Evolutionary conservation across 2,113 vertebrate genomes (phyloP).

Genomic region (Struthio camelus): DNA sequence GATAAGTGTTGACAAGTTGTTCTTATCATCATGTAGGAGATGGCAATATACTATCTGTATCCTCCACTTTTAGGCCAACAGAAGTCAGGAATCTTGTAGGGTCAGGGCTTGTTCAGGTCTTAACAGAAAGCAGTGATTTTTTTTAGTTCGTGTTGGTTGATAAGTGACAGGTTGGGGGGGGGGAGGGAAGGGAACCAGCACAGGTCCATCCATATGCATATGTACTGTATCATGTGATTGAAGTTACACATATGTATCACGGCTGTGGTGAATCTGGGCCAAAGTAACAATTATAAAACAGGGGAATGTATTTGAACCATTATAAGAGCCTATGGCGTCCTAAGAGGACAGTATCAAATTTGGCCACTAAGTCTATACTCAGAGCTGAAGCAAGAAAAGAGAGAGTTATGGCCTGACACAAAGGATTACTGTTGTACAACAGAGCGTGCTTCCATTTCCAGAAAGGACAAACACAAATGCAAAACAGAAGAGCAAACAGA

Average conservation of each 20-base stretch:
- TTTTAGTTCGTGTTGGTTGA: neutral
- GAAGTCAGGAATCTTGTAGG: neutral
- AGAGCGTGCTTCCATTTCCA: neutral
- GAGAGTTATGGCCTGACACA: neutral
- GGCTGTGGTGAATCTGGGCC: neutral
- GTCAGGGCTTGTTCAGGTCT: neutral
- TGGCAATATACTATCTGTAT: neutral
- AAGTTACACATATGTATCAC: neutral
- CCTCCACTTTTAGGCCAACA: neutral
- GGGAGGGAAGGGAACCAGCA: neutral
- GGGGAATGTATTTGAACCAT: neutral
- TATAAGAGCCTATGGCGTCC: neutral
- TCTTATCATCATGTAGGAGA: accelerated
- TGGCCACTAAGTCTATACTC: accelerated
- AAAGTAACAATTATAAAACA: neutral
- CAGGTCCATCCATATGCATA: neutral
- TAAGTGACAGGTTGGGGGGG: neutral
- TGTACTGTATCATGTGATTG: neutral
- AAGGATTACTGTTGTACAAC: neutral
- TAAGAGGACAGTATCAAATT: neutral
- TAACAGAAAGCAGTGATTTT: neutral
- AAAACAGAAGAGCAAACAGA: neutral
- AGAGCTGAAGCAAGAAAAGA: neutral
- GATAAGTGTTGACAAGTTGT: neutral
- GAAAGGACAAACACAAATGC: neutral